Conservation (phyloP, 2,797 vertebrate species). For the Morelia viridis region DNA sequence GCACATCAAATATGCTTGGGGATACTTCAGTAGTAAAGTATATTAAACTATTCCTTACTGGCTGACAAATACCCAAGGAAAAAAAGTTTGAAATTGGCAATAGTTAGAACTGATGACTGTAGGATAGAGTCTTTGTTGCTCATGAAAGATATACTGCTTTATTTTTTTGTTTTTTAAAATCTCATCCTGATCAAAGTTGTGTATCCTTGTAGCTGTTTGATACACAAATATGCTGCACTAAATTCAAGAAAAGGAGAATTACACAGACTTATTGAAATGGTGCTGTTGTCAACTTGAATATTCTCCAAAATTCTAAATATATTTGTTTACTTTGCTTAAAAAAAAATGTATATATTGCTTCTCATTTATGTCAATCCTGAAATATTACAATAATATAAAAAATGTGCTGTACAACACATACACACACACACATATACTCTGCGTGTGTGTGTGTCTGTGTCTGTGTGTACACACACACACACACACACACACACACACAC, state of each 20-base stretch:
- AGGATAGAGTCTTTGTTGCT: not conserved
- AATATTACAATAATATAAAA: not conserved
- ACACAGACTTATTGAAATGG: not conserved
- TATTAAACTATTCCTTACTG: not conserved
- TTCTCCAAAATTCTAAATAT: not conserved
- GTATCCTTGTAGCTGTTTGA: not conserved
- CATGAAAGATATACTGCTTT: not conserved
- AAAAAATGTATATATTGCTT: not conserved
- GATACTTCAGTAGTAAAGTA: not conserved
- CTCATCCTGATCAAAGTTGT: not conserved
- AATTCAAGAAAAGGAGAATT: not conserved
- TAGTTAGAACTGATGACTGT: not conserved
- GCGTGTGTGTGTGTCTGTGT: no score
- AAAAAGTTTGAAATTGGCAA: not conserved
- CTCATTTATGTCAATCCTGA: not conserved
- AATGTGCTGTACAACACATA: not conserved
- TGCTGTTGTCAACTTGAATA: not conserved
- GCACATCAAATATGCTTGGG: not conserved
- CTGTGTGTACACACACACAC: not conserved
- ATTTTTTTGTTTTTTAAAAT: not conserved
- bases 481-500: not conserved
- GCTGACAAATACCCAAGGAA: not conserved
- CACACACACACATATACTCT: not conserved
- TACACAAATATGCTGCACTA: not conserved
- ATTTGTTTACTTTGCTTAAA: not conserved